Conservation (phyloP, 2,113 vertebrate species). For the Megalops atlanticus region DNA sequence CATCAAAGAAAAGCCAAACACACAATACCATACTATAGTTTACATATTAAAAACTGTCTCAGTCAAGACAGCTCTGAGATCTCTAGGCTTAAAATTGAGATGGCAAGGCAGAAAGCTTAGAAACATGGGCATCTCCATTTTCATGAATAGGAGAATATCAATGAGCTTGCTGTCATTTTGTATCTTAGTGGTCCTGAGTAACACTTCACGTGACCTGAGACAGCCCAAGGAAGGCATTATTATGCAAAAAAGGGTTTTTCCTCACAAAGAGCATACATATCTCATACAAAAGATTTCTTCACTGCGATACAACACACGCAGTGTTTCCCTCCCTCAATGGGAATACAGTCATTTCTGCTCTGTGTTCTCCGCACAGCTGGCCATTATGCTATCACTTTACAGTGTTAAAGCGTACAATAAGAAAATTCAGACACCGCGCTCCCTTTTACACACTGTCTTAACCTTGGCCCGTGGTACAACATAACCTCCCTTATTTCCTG, state of each 20-base stretch:
- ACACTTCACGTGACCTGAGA: slow-evolving; percentile 64
- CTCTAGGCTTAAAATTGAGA: slow-evolving; percentile 2
- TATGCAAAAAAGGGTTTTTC: slow-evolving; percentile 82
- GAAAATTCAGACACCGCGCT: slow-evolving; percentile 49
- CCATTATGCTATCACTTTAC: slow-evolving; percentile 44
- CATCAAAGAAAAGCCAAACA: neutral
- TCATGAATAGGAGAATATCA: slow-evolving; percentile 26
- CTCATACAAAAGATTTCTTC: slow-evolving; percentile 79
- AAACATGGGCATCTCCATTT: slow-evolving; percentile 21
- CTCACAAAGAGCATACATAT: slow-evolving; percentile 78
- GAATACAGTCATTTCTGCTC: slow-evolving; percentile 65
- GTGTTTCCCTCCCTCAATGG: slow-evolving; percentile 63
- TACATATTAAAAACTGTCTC: slow-evolving; percentile 14
- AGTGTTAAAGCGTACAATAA: slow-evolving; percentile 49
- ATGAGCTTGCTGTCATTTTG: slow-evolving; percentile 36
- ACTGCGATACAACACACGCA: slow-evolving; percentile 66
- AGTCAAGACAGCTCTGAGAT: slow-evolving; percentile 9
- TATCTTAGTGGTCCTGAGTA: slow-evolving; percentile 56
- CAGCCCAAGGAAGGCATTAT: slow-evolving; percentile 79
- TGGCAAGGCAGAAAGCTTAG: slow-evolving; percentile 10
- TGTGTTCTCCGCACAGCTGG: slow-evolving; percentile 62
- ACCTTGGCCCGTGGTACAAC: slow-evolving; percentile 36
- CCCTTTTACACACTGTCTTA: slow-evolving; percentile 49
- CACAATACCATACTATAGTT: neutral
- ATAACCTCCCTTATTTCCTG: slow-evolving; percentile 41